These are phyloP conservation scores for Bettongia penicillata DNA, from an alignment of 2,113 vertebrate species.

Conservation along the genomic window DNA sequence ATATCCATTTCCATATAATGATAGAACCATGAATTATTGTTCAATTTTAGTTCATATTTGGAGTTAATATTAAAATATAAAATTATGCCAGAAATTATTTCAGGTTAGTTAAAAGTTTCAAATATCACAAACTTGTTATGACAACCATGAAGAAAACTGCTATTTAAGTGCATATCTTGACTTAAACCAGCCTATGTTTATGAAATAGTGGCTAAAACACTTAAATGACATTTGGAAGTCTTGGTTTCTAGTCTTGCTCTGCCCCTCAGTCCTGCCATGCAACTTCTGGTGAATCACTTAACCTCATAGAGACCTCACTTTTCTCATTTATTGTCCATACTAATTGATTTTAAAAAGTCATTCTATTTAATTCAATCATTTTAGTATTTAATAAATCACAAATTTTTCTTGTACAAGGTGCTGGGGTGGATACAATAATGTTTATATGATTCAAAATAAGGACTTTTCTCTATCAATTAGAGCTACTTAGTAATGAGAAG, in stretches of 20 bases:
- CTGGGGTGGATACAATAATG: too few species aligned
- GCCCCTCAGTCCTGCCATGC: neutral
- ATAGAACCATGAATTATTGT: neutral
- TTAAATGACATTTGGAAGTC: too few species aligned
- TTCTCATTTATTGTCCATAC: neutral
- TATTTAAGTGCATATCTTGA: neutral
- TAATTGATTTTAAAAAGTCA: too few species aligned
- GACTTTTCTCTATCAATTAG: too few species aligned
- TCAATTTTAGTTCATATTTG: neutral
- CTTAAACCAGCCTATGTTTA: neutral
- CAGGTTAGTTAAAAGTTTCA: neutral
- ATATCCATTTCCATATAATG: neutral
- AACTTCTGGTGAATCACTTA: neutral
- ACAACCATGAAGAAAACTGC: constrained; percentile 1
- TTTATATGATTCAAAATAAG: too few species aligned
- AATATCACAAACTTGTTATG: neutral
- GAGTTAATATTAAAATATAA: neutral
- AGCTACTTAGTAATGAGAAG: too few species aligned
- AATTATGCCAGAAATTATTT: neutral
- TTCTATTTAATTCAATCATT: too few species aligned
- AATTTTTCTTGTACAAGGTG: too few species aligned
- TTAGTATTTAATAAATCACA: too few species aligned
- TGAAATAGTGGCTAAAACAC: neutral
- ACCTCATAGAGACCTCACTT: neutral
- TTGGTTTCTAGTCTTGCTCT: neutral